Conservation (phyloP, 2,797 vertebrate species). For the Columba guinea region DNA sequence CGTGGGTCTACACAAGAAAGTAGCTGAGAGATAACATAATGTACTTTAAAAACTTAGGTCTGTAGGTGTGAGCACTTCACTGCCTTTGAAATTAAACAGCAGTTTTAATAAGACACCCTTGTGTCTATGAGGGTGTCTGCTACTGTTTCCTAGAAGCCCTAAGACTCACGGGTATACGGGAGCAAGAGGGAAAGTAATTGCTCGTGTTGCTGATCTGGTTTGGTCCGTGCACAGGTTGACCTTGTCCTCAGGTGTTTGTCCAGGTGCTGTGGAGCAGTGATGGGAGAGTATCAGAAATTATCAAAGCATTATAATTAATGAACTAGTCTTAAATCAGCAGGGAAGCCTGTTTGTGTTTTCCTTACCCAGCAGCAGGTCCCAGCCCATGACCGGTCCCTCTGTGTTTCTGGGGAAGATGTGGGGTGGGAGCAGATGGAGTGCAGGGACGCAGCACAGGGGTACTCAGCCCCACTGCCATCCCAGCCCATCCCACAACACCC, state of each 20-base stretch:
- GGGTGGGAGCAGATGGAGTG: not conserved
- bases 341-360: not conserved
- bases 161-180: not conserved
- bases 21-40: not conserved
- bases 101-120: not conserved
- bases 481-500: not conserved
- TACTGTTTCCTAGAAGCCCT: not conserved
- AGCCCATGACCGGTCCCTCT: not conserved
- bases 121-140: not conserved
- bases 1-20: not conserved
- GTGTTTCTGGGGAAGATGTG: rapidly evolving
- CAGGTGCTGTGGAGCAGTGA: not conserved
- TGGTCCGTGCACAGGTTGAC: rapidly evolving
- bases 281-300: not conserved
- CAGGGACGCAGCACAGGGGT: rapidly evolving
- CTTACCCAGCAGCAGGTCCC: rapidly evolving
- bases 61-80: not conserved
- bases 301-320: not conserved
- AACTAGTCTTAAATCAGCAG: not conserved
- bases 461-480: not conserved
- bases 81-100: not conserved
- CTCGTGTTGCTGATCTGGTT: rapidly evolving
- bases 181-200: not conserved
- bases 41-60: not conserved
- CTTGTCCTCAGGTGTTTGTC: not conserved